These are phyloP conservation scores for Diachrysia chrysitis DNA, from an alignment of 2,888 invertebrate species.

Conservation along the genomic window DNA sequence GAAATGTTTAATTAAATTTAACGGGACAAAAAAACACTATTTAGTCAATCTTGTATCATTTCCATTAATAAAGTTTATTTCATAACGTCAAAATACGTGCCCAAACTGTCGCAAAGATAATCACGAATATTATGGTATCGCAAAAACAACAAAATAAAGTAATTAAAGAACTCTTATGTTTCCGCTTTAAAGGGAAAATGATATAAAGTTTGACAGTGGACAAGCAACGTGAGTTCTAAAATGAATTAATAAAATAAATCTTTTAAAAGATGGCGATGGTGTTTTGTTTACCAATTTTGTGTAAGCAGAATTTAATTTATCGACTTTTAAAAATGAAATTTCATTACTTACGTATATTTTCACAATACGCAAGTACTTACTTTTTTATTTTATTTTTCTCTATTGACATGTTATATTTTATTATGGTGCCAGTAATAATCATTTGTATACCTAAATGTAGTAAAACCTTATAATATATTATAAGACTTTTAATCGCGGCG, in stretches of 20 bases:
- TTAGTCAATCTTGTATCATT: no score
- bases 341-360: no score
- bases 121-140: constrained; percentile 50
- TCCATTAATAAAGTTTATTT: constrained; percentile 36
- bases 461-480: constrained; percentile 1
- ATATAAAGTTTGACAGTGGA: constrained; percentile 55
- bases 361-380: not conserved
- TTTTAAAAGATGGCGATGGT: constrained; percentile 12
- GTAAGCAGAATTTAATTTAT: not conserved
- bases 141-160: constrained; percentile 58
- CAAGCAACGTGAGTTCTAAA: constrained; percentile 58
- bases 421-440: not conserved
- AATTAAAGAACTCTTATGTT: constrained; percentile 60
- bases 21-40: no score
- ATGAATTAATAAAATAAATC: constrained; percentile 40
- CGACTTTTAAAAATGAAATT: not conserved
- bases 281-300: not conserved
- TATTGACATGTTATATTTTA: not conserved
- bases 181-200: constrained; percentile 50
- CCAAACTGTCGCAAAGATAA: constrained; percentile 16
- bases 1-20: no score
- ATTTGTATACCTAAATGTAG: not conserved
- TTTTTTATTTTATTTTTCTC: not conserved
- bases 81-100: constrained; percentile 39
- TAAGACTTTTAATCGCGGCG: not conserved